Base-by-base conservation (phyloP, 1,140 invertebrate species). In the Conus betulinus region DNA sequence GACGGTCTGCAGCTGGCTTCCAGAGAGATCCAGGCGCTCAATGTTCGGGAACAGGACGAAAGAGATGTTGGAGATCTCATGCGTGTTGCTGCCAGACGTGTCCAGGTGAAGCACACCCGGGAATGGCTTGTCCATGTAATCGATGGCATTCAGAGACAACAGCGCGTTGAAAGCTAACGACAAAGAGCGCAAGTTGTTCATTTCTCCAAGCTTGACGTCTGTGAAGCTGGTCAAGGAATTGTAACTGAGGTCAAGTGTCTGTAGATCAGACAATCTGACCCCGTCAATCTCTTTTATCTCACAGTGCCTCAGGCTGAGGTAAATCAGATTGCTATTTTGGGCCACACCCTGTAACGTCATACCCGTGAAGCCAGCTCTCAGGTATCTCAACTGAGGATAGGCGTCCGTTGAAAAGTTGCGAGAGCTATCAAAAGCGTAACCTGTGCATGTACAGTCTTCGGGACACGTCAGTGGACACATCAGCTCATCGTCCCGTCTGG, bases 91-190 rank as follows among this genome's bases (percentile, higher is more conserved):
- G 53, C 17, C 4, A 13, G 81, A 83, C 27, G 53, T 3, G 25
- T 83, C 81, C 0, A 83, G 15, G 39, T 15, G 11, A 17, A 20
- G 51, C 7, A 83, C 13, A 52, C 15, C 10, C 10, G 74, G 27
- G 10, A 78, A 25, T 1, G 74, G 25, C 5, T 20, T n/a, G 23
- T 11, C 17, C 23, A 23, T 25, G 51, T 27, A 11, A 17, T 83
- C 53, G 13, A 53, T 4, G 11, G 39, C 51, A 6, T 17, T 5
- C 20, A 90, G 20, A 91, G 85, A 27, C 5, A 51, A 71, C 17
- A 92, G 81, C 17, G 81, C 15, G 57, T 91, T 90, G 7, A 76
- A 55, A 27, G 85, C 51, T 3, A 90, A 27, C 78, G 89, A 85
- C 13, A 91, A 71, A 81, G 51, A 60, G n/a, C 39, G 27, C 7